Conservation (phyloP, 2,113 vertebrate genomes). For the Oxyruncus cristatus region DNA sequence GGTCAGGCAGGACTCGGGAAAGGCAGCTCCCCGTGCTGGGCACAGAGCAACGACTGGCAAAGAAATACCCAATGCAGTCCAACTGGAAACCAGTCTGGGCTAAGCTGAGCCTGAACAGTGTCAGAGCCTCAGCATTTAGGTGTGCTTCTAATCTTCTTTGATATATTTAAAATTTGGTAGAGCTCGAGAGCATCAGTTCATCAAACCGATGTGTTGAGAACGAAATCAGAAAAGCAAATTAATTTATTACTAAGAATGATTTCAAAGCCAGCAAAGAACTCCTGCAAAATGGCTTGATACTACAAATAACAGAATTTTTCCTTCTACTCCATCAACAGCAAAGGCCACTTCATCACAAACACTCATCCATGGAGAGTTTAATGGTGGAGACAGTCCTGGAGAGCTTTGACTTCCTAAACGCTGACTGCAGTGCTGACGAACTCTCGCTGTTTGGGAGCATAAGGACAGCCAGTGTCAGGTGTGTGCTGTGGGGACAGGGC, state of each 20-base stretch:
- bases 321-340: conserved; percentile 53
- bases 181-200: background rate
- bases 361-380: conserved; percentile 82
- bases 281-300: background rate
- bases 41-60: rapidly evolving
- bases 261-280: background rate
- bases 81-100: background rate
- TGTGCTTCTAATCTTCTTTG: rapidly evolving
- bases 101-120: background rate
- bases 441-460: conserved; percentile 80
- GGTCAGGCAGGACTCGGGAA: background rate
- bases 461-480: conserved; percentile 82
- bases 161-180: no score
- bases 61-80: background rate
- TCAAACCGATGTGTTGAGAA: background rate
- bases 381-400: conserved; percentile 88
- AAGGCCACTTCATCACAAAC: conserved; percentile 56
- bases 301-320: background rate
- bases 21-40: background rate
- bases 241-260: background rate
- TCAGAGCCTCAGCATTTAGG: background rate
- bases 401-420: conserved; percentile 90
- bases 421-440: conserved; percentile 82
- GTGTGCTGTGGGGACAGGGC: background rate
- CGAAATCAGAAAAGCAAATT: background rate